Conservation (phyloP, 2,888 invertebrate species). For the Netelia fuscicornis region DNA sequence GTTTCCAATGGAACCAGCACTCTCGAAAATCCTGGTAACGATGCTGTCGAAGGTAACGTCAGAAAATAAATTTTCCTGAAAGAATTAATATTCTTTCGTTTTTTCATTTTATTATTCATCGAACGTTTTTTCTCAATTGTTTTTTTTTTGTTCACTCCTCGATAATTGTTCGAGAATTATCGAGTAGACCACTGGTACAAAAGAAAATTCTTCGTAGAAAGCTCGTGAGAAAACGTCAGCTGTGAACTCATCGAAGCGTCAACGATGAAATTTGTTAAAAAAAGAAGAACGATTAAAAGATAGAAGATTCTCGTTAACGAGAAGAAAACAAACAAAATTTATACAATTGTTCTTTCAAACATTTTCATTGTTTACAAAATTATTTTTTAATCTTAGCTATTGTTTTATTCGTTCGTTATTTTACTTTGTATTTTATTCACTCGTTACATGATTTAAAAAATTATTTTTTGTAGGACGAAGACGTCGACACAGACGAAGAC, state of each 20-base stretch:
- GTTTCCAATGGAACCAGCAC: constrained; percentile 44
- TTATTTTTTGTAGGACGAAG: constrained; percentile 76
- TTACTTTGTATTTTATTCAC: constrained; percentile 18
- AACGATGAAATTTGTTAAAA: too few species aligned
- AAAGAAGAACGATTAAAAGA: too few species aligned
- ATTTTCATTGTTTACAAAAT: neutral
- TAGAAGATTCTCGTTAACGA: too few species aligned
- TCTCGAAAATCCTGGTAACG: constrained; percentile 29
- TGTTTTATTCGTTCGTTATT: neutral
- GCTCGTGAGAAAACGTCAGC: too few species aligned
- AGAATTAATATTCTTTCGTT: too few species aligned
- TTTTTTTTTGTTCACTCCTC: too few species aligned
- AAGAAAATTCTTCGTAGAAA: too few species aligned
- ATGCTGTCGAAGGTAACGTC: constrained; percentile 83
- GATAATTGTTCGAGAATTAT: too few species aligned
- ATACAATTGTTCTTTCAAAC: too few species aligned
- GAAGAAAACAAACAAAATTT: too few species aligned
- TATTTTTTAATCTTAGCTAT: neutral
- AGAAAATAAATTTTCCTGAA: neutral
- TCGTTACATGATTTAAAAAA: neutral
- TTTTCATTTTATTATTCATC: neutral
- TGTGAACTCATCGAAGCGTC: too few species aligned
- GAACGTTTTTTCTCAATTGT: neutral
- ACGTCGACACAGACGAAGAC: constrained; percentile 87
- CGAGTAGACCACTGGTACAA: too few species aligned